Conservation (phyloP, 2,797 vertebrate species). For the Cirrhinus molitorella region DNA sequence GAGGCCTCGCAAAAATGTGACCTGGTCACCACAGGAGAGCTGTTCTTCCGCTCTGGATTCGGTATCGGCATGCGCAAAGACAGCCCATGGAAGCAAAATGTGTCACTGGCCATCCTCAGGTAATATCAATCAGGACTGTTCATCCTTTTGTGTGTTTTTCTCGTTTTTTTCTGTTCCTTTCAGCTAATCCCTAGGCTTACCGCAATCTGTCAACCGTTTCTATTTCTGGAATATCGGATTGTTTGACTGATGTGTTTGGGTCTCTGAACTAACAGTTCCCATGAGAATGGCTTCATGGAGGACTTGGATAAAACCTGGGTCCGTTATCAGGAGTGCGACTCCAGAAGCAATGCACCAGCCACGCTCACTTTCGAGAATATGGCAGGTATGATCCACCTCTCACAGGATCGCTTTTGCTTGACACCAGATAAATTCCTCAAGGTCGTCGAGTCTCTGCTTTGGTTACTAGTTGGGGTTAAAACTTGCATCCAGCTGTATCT, state of each 20-base stretch:
- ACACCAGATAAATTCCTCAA: not conserved
- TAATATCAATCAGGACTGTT: slow-evolving; percentile 59
- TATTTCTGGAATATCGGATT: slow-evolving; percentile 38
- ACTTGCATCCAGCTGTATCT: not conserved
- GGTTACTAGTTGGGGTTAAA: not conserved
- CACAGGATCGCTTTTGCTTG: not conserved
- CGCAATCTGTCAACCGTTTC: slow-evolving; percentile 33
- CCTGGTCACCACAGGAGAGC: slow-evolving; percentile 98
- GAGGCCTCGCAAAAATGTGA: slow-evolving; percentile 99
- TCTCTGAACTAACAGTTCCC: slow-evolving; percentile 83
- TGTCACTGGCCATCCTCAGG: slow-evolving; percentile 96
- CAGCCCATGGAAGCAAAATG: slow-evolving; percentile 99
- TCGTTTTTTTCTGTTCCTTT: not conserved
- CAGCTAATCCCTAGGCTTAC: slow-evolving; percentile 24
- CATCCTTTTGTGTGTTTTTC: slow-evolving; percentile 5
- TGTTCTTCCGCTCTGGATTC: slow-evolving; percentile 99
- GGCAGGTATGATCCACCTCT: slow-evolving; percentile 90
- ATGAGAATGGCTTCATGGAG: slow-evolving; percentile 99
- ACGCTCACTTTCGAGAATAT: slow-evolving; percentile 99
- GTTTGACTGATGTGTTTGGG: slow-evolving; percentile 1
- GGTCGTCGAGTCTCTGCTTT: not conserved
- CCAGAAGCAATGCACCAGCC: slow-evolving; percentile 99
- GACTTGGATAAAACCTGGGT: slow-evolving; percentile 99
- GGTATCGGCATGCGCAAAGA: slow-evolving; percentile 99
- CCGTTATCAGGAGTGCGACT: slow-evolving; percentile 99